Percentiles rank a stretch among this genome's conserved stretches.
Conservation (phyloP, 2,113 vertebrate genomes). For the Esox niger region DNA sequence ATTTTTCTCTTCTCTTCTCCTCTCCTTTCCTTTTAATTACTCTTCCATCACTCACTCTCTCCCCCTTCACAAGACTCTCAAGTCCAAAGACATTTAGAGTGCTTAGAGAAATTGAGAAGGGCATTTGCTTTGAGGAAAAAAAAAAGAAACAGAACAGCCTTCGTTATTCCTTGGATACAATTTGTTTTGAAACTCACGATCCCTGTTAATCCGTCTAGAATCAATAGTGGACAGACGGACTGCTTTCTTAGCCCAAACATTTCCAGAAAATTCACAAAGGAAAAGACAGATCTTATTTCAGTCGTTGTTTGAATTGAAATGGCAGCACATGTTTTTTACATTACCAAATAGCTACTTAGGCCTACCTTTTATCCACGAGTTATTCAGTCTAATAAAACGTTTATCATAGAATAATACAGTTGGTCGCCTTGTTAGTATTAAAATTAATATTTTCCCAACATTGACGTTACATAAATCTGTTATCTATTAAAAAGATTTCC, state of each 20-base stretch:
- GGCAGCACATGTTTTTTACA: constrained; percentile 13
- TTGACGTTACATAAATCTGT: background rate
- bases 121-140: background rate
- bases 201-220: constrained; percentile 17
- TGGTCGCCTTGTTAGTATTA: constrained; percentile 11
- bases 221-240: background rate
- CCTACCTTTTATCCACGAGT: constrained; percentile 1
- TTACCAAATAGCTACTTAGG: constrained; percentile 2
- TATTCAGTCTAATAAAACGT: constrained; percentile 11
- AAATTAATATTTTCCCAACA: constrained; percentile 27
- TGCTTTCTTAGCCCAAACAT: constrained; percentile 6
- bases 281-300: constrained; percentile 22
- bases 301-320: constrained; percentile 13
- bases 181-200: constrained; percentile 3
- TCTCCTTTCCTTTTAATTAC: constrained; percentile 30
- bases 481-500: constrained; percentile 3
- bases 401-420: constrained; percentile 11
- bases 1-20: constrained; percentile 19
- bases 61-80: constrained; percentile 17
- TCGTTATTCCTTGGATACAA: background rate
- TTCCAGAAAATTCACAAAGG: constrained; percentile 8
- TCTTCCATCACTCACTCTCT: constrained; percentile 16
- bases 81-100: background rate
- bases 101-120: background rate
- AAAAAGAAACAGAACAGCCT: constrained; percentile 5